Conservation (phyloP, 2,113 vertebrate species). For the Dromaius novaehollandiae region DNA sequence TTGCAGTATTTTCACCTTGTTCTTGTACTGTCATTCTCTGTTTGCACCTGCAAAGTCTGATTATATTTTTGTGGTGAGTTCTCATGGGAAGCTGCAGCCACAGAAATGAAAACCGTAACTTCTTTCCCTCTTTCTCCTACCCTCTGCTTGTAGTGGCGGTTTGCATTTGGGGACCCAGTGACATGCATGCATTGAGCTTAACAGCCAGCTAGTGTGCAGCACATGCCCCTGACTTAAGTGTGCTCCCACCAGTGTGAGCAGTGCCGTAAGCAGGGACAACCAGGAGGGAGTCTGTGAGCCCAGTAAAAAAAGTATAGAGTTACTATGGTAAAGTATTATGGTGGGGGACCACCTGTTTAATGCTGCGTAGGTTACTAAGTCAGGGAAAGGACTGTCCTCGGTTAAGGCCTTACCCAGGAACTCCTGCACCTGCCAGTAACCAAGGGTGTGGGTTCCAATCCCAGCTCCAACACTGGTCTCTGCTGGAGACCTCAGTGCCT, state of each 20-base stretch:
- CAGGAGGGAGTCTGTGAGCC: background rate
- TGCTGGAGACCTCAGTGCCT: background rate
- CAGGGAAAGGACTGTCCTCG: background rate
- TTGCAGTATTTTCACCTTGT: background rate
- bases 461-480: background rate
- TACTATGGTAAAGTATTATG: background rate
- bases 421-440: rapidly evolving
- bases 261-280: background rate
- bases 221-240: background rate
- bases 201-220: background rate
- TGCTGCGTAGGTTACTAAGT: background rate
- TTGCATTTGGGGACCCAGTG: background rate
- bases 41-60: background rate
- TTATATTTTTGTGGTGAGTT: background rate
- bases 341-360: background rate
- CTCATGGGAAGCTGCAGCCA: rapidly evolving
- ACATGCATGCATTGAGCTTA: background rate
- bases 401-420: background rate
- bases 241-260: background rate
- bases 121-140: background rate
- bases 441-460: background rate
- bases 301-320: background rate
- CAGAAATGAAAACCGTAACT: background rate
- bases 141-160: background rate
- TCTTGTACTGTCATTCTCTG: background rate